Evolutionary conservation across 1,140 invertebrate species (phyloP).

Genomic region (Microplitis mediator): DNA sequence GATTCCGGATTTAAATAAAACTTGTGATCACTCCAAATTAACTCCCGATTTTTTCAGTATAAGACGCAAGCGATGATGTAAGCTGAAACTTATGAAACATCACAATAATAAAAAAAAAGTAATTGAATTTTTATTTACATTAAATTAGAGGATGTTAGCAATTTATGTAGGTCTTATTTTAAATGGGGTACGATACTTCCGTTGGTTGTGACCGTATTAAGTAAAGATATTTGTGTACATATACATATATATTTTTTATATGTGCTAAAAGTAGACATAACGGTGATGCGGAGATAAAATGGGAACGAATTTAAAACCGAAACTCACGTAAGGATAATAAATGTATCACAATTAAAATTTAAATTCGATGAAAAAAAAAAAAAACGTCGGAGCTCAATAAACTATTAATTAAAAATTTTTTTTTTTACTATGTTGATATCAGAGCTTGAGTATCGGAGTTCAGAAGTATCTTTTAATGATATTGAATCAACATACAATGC

Average conservation of each 20-base stretch:
- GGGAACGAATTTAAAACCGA: too few species aligned
- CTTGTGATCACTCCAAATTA: too few species aligned
- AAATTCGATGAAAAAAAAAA: too few species aligned
- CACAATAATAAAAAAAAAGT: not conserved
- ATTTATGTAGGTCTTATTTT: slow-evolving; percentile 2
- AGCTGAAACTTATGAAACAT: not conserved
- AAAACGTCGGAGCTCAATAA: too few species aligned
- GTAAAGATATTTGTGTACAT: not conserved
- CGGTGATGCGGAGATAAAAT: too few species aligned
- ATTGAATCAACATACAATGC: not conserved
- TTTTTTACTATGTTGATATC: too few species aligned
- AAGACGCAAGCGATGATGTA: not conserved
- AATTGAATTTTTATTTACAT: not conserved
- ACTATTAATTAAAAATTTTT: too few species aligned
- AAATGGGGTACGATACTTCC: slow-evolving; percentile 9
- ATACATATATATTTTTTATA: too few species aligned
- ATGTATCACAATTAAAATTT: too few species aligned
- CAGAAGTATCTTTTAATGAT: not conserved
- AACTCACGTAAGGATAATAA: not conserved
- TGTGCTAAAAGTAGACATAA: too few species aligned
- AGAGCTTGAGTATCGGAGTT: not conserved
- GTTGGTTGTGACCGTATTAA: slow-evolving; percentile 4
- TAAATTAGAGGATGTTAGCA: not conserved
- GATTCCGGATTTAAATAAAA: too few species aligned
- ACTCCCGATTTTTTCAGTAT: too few species aligned